These are phyloP conservation scores for Abrostola tripartita DNA, from an alignment of 2,888 invertebrate species.

Conservation along the genomic window DNA sequence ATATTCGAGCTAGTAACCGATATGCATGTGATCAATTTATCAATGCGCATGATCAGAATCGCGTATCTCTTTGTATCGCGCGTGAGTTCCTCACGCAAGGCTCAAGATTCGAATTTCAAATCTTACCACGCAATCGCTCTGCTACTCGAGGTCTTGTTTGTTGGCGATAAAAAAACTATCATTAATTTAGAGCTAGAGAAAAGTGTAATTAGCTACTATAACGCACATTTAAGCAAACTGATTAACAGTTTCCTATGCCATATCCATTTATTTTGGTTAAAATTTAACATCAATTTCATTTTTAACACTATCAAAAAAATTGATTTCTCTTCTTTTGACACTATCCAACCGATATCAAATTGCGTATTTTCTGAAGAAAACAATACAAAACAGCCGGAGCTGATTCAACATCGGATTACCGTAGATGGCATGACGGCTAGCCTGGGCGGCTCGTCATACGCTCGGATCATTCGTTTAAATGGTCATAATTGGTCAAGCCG, in stretches of 20 bases:
- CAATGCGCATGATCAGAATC: constrained; percentile 79
- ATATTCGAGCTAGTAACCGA: constrained; percentile 76
- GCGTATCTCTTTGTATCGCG: constrained; percentile 78
- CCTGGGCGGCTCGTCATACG: constrained; percentile 76
- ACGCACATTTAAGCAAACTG: neutral
- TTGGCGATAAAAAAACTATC: constrained; percentile 65
- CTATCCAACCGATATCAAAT: constrained; percentile 68
- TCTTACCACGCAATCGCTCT: constrained; percentile 70
- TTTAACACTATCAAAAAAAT: constrained; percentile 38
- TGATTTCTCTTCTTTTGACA: constrained; percentile 39
- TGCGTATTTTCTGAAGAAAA: constrained; percentile 72
- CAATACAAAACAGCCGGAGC: constrained; percentile 77
- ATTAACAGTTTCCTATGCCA: constrained; percentile 5
- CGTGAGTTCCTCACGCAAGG: constrained; percentile 67
- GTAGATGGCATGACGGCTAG: constrained; percentile 79
- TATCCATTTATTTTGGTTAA: constrained; percentile 5
- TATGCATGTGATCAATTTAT: constrained; percentile 81
- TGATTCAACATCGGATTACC: constrained; percentile 81
- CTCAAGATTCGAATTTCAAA: constrained; percentile 66
- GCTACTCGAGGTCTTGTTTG: constrained; percentile 69
- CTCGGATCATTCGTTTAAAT: constrained; percentile 79
- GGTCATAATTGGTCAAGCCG: constrained; percentile 82
- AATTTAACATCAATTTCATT: constrained; percentile 37
- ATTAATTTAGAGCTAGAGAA: constrained; percentile 66
- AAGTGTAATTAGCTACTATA: constrained; percentile 44